These are phyloP conservation scores for Scaeva pyrastri DNA, from an alignment of 2,888 invertebrate genomes.

Conservation along the genomic window DNA sequence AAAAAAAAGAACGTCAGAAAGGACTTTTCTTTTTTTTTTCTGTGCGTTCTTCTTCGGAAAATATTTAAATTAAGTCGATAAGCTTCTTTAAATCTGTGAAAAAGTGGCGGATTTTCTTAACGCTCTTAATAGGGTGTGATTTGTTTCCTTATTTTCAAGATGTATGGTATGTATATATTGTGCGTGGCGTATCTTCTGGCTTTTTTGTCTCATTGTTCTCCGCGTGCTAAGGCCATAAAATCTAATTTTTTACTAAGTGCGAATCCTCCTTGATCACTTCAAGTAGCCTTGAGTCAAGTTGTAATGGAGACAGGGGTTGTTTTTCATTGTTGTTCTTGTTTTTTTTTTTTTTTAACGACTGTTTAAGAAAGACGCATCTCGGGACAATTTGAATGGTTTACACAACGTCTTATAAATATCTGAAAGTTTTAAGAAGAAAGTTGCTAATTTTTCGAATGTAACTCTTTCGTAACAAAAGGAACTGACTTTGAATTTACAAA, in stretches of 20 bases:
- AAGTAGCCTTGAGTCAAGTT: constrained; percentile 79
- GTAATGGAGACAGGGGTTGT: constrained; percentile 68
- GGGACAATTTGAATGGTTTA: constrained; percentile 14
- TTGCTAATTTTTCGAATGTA: constrained; percentile 48
- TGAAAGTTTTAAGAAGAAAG: constrained; percentile 34
- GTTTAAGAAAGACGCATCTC: constrained; percentile 61
- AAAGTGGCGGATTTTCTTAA: constrained; percentile 79
- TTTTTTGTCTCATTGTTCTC: constrained; percentile 42
- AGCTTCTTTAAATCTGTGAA: constrained; percentile 83
- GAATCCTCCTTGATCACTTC: constrained; percentile 83
- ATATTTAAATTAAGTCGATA: constrained; percentile 79
- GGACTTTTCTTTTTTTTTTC: constrained; percentile 63
- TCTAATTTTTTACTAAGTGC: constrained; percentile 83
- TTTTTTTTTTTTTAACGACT: constrained; percentile 53
- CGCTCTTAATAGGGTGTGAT: constrained; percentile 76
- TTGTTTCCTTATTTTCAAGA: constrained; percentile 65
- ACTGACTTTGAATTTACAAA: not conserved
- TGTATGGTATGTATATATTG: not conserved
- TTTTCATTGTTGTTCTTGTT: constrained; percentile 19
- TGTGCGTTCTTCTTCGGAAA: constrained; percentile 52
- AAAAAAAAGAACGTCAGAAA: constrained; percentile 58
- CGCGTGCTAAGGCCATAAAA: constrained; percentile 80
- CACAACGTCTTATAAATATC: constrained; percentile 34
- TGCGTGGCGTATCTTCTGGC: not conserved
- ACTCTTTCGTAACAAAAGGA: constrained; percentile 32